Evolutionary conservation across 1,140 invertebrate genomes (phyloP).

Genomic region (Rhyzopertha dominica): DNA sequence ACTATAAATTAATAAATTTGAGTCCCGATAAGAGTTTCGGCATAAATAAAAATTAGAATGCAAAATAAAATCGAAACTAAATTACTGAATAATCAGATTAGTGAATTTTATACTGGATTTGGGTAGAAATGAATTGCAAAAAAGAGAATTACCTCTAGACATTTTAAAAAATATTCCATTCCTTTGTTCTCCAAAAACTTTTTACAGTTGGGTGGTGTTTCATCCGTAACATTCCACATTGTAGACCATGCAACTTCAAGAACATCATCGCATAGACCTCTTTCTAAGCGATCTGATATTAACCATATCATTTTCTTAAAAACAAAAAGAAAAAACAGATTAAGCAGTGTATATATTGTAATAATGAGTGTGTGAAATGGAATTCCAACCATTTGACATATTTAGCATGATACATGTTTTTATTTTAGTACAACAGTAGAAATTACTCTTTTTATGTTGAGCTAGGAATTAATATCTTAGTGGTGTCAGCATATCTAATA

Average conservation of each 20-base stretch:
- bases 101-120: too few relatives aligned
- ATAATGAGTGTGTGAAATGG: too few relatives aligned
- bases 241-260: constrained; percentile 97
- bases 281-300: constrained; percentile 69
- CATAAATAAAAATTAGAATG: constrained; percentile 1
- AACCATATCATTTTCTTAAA: constrained; percentile 80
- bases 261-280: constrained; percentile 83
- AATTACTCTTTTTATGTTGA: too few relatives aligned
- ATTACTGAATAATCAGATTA: too few relatives aligned
- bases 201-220: constrained; percentile 88
- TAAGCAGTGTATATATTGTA: too few relatives aligned
- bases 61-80: constrained; percentile 2
- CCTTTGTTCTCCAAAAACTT: constrained; percentile 81
- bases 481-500: too few relatives aligned
- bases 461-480: too few relatives aligned
- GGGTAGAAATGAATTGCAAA: background rate
- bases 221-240: constrained; percentile 97
- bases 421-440: too few relatives aligned
- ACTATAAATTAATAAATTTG: background rate
- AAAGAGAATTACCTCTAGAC: constrained; percentile 60
- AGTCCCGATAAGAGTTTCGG: background rate
- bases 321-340: constrained; percentile 26
- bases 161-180: constrained; percentile 81
- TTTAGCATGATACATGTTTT: too few relatives aligned
- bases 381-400: too few relatives aligned